Evolutionary conservation across 2,113 vertebrate species (phyloP), one percentile per base, ranked within the genome.

Genomic region (Chinchilla lanigera): DNA sequence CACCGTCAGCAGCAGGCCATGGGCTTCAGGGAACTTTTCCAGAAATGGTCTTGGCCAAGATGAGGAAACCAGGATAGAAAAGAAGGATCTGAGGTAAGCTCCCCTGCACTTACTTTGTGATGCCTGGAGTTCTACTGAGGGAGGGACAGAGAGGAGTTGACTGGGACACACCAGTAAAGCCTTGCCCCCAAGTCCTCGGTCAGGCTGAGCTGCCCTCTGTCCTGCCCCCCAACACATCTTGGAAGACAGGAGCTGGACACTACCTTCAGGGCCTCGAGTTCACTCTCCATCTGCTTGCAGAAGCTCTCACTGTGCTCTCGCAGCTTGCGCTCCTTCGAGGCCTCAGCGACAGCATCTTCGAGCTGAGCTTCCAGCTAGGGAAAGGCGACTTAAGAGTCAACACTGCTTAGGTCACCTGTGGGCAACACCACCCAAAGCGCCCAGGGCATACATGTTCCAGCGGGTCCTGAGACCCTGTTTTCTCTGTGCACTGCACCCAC

Each of bases 231-330:
- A 17, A 17, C 35, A 69, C 1, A 8, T 69, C 67, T 38, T n/a
- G 65, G 65, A n/a, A 69, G 67, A 9, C 17, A 24, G 24, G 41
- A 47, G 41, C 26, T 2, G 1, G 28, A 22, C 4, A 0, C 69
- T 97, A 99, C 99, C 99, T 99, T 99, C 77, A 99, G 98, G 54
- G 98, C 97, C 98, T 99, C 98, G 33, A 99, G 99, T 98, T 99
- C 99, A 14, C 98, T 97, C 98, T 99, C 99, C 98, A 99, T 97
- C 96, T 99, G 99, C 97, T 99, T 99, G 98, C 99, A 99, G 98
- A 99, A 99, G 88, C 93, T 98, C 94, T 99, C 99, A 1, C 99
- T 99, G 98, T 99, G 99, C 94, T 99, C 99, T 2, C 99, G 98
- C 83, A 99, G 99, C 98, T 99, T 99, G 94, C 98, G 99, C 96